Evolutionary conservation across 1,140 invertebrate species (phyloP).

Genomic region (Bombus superbus): DNA sequence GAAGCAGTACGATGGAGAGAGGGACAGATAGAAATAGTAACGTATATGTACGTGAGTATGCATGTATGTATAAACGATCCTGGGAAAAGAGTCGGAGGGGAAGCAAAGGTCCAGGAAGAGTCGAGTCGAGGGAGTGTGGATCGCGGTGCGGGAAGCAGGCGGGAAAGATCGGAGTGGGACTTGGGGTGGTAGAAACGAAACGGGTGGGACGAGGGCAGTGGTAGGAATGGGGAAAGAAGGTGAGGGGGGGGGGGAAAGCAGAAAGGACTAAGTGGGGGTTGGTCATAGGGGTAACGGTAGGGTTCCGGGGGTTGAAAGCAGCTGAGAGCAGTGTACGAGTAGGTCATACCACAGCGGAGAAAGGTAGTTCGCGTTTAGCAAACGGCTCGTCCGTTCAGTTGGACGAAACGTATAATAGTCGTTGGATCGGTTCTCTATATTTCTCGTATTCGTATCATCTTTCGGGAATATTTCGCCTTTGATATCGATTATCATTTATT

Average conservation of each 20-base stretch:
- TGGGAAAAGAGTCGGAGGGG: not conserved
- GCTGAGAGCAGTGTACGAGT: conserved; percentile 79
- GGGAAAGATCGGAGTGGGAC: conserved; percentile 14
- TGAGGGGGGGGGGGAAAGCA: conserved; percentile 40
- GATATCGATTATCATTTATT: conserved; percentile 8
- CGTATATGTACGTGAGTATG: not conserved
- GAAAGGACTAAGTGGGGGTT: conserved; percentile 38
- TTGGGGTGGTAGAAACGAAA: conserved; percentile 19
- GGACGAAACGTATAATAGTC: conserved; percentile 38
- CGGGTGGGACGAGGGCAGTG: conserved; percentile 38
- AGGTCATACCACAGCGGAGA: conserved; percentile 79
- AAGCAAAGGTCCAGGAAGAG: conserved; percentile 29
- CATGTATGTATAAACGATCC: not conserved
- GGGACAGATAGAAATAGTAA: not conserved
- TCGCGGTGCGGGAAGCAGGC: conserved; percentile 18
- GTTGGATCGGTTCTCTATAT: not conserved
- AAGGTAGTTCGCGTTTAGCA: conserved; percentile 75
- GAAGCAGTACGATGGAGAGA: not conserved
- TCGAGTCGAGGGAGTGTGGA: not conserved
- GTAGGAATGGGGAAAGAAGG: conserved; percentile 33
- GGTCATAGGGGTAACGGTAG: conserved; percentile 61
- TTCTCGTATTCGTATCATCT: not conserved
- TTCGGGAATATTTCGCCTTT: not conserved
- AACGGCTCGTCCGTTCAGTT: conserved; percentile 67
- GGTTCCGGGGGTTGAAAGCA: conserved; percentile 78